These are phyloP conservation scores for Andrena marginata DNA, from an alignment of 2,888 invertebrate species.

Conservation along the genomic window DNA sequence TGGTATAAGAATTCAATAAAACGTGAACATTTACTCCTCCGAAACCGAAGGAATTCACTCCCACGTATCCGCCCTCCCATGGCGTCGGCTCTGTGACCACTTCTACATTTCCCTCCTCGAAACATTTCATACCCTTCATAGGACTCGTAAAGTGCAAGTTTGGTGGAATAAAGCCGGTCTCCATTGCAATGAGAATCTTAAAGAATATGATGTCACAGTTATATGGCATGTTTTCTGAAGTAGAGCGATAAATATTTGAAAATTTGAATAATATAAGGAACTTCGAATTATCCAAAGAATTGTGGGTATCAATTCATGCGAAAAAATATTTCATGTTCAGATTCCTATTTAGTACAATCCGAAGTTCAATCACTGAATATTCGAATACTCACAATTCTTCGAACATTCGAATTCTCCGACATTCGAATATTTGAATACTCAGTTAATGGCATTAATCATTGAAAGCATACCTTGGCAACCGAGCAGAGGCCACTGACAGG, in stretches of 20 bases:
- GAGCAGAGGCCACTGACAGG: constrained; percentile 94
- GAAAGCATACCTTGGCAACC: constrained; percentile 89
- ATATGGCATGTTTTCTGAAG: no score
- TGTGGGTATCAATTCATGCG: background rate
- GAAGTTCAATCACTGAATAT: no score
- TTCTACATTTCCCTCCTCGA: constrained; percentile 88
- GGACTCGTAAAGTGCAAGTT: constrained; percentile 92
- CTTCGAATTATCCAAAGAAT: no score
- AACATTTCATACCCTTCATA: constrained; percentile 87
- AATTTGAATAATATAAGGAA: no score
- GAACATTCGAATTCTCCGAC: no score
- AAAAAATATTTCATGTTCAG: no score
- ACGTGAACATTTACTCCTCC: constrained; percentile 95
- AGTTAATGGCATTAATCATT: background rate
- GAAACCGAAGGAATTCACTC: constrained; percentile 96
- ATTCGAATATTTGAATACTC: no score
- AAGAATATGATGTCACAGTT: background rate
- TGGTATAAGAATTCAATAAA: constrained; percentile 88
- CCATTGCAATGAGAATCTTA: constrained; percentile 91
- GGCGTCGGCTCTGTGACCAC: constrained; percentile 90
- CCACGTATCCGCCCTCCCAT: constrained; percentile 90
- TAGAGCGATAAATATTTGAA: no score
- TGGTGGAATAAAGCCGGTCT: constrained; percentile 92
- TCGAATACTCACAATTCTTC: no score
- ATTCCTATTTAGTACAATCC: no score